These are phyloP conservation scores for Torymus aiolomorphi DNA, from an alignment of 2,888 invertebrate genomes.

Conservation along the genomic window DNA sequence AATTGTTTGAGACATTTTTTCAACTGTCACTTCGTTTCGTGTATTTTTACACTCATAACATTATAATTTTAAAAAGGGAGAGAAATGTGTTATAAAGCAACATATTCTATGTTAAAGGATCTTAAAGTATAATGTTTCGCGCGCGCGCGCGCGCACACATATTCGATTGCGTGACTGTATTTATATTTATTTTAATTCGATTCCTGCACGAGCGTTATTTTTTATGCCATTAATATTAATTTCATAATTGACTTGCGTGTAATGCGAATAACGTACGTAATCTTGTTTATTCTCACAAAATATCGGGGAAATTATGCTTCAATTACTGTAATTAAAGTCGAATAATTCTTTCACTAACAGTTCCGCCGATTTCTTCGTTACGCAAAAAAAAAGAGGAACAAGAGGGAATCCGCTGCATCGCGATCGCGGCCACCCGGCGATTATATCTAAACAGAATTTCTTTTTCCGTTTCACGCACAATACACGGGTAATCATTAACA, in stretches of 20 bases:
- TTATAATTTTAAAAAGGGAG: too few species aligned
- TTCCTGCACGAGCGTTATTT: slow-evolving; percentile 33
- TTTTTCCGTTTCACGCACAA: slow-evolving; percentile 37
- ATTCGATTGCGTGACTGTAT: slow-evolving; percentile 54
- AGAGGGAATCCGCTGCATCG: slow-evolving; percentile 12
- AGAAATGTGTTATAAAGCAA: too few species aligned
- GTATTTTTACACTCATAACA: too few species aligned
- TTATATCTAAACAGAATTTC: slow-evolving; percentile 47
- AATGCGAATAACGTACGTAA: slow-evolving; percentile 36
- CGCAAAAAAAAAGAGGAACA: slow-evolving; percentile 8
- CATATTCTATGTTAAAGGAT: too few species aligned
- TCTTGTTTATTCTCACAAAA: slow-evolving; percentile 50
- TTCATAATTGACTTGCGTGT: slow-evolving; percentile 54
- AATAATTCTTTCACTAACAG: slow-evolving; percentile 29
- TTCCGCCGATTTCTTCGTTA: slow-evolving; percentile 33
- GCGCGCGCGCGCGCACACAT: background rate
- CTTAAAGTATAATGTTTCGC: too few species aligned
- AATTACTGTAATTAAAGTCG: slow-evolving; percentile 53
- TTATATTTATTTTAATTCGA: slow-evolving; percentile 49
- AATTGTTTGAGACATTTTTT: too few species aligned
- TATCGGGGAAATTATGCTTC: slow-evolving; percentile 37
- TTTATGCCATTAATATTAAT: slow-evolving; percentile 56
- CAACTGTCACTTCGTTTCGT: too few species aligned
- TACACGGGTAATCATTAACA: background rate
- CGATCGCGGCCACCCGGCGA: slow-evolving; percentile 14